phyloP scores from a whole-genome alignment of 2,113 vertebrate species.

The Pan troglodytes region NHGRI_mPanTro3-v2.1_pri NC_072413.2:64216501-64217000 shows the following conservation, averaged over 20 bases:
- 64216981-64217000: slow-evolving; percentile 21
- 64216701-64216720: neutral
- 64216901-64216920: slow-evolving; percentile 41
- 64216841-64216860: slow-evolving; percentile 28
- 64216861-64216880: slow-evolving; percentile 58
- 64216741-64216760: neutral
- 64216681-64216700: neutral
- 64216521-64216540: neutral
- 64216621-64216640: neutral
- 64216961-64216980: slow-evolving; percentile 44
- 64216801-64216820: neutral
- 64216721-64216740: neutral
- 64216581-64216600: neutral
- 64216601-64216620: neutral
- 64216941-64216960: slow-evolving; percentile 24
- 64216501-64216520: neutral
- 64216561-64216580: neutral
- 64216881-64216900: slow-evolving; percentile 22
- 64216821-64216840: neutral
- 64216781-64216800: slow-evolving; percentile 20
- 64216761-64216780: neutral
- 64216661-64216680: neutral
- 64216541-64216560: neutral
- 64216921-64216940: slow-evolving; percentile 59
- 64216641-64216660: neutral